phyloP scores from a whole-genome alignment of 2,888 invertebrate genomes.

The Xestia xanthographa region DNA sequence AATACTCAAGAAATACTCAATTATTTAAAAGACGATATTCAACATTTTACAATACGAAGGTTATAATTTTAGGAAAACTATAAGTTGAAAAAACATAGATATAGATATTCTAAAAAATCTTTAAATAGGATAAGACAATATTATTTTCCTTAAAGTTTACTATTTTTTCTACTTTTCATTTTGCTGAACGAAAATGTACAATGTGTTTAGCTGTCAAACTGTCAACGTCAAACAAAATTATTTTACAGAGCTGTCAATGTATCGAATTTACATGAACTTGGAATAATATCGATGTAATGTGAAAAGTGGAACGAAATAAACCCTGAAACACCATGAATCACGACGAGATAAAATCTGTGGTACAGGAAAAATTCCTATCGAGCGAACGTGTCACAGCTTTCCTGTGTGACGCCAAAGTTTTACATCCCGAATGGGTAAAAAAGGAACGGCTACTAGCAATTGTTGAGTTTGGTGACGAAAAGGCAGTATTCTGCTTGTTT shows the following conservation, averaged over 20 bases:
- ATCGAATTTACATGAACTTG: constrained; percentile 63
- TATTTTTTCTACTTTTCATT: neutral
- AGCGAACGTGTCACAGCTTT: constrained; percentile 88
- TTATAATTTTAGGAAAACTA: neutral
- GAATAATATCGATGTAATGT: constrained; percentile 57
- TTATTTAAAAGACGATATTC: neutral
- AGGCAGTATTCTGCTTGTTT: constrained; percentile 88
- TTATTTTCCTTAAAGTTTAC: neutral
- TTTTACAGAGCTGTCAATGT: constrained; percentile 66
- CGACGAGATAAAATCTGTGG: constrained; percentile 86
- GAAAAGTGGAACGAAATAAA: constrained; percentile 60
- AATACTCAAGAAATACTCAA: constrained; percentile 15
- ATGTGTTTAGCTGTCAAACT: constrained; percentile 54
- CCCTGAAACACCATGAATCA: constrained; percentile 84
- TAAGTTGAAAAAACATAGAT: neutral
- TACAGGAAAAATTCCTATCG: constrained; percentile 88
- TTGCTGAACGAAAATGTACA: constrained; percentile 46
- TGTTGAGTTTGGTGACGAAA: constrained; percentile 88
- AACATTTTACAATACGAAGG: neutral
- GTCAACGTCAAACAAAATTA: constrained; percentile 52
- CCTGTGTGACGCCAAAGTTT: constrained; percentile 86
- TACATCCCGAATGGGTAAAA: constrained; percentile 87
- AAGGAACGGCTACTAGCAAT: constrained; percentile 87
- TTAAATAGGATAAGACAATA: neutral
- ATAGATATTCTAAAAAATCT: neutral